Evolutionary conservation across 1,140 invertebrate genomes (phyloP).

Genomic region (Drosophila mauritiana): DNA sequence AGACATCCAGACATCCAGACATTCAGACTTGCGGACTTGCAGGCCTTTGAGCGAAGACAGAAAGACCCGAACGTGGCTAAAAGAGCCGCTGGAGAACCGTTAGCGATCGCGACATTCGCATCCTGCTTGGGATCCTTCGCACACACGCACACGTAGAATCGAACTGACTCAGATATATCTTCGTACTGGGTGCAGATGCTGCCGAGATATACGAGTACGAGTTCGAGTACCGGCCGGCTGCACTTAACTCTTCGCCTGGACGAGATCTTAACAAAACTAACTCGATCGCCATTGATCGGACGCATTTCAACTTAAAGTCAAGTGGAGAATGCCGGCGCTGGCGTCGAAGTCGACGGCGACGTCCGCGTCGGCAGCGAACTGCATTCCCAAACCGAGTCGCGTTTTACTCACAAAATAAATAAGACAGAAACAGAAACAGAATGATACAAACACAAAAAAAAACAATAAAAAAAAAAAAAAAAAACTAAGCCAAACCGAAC

Average conservation of each 20-base stretch:
- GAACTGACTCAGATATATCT: slow-evolving; percentile 3
- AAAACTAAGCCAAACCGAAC: slow-evolving; percentile 46
- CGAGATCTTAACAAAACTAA: slow-evolving; percentile 84
- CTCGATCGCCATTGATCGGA: slow-evolving; percentile 78
- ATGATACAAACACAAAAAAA: slow-evolving; percentile 47
- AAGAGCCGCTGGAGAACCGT: slow-evolving; percentile 45
- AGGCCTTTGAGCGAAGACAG: slow-evolving; percentile 7
- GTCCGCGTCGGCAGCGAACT: slow-evolving; percentile 21
- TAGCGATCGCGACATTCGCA: slow-evolving; percentile 48
- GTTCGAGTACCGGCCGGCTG: slow-evolving; percentile 47
- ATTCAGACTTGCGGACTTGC: background rate
- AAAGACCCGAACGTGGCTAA: slow-evolving; percentile 13
- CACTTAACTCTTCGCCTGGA: slow-evolving; percentile 71
- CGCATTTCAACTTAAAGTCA: slow-evolving; percentile 80
- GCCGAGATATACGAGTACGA: slow-evolving; percentile 9
- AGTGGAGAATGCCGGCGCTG: slow-evolving; percentile 66
- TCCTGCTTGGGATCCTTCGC: slow-evolving; percentile 44
- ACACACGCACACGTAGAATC: slow-evolving; percentile 14
- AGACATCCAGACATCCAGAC: background rate
- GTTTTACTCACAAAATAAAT: slow-evolving; percentile 50
- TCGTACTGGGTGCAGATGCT: background rate
- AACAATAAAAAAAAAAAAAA: background rate
- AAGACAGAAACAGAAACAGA: slow-evolving; percentile 46
- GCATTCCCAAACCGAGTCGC: slow-evolving; percentile 33
- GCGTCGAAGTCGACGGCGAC: slow-evolving; percentile 12